Conservation (phyloP, 2,797 vertebrate species). For the Thamnophis elegans region DNA sequence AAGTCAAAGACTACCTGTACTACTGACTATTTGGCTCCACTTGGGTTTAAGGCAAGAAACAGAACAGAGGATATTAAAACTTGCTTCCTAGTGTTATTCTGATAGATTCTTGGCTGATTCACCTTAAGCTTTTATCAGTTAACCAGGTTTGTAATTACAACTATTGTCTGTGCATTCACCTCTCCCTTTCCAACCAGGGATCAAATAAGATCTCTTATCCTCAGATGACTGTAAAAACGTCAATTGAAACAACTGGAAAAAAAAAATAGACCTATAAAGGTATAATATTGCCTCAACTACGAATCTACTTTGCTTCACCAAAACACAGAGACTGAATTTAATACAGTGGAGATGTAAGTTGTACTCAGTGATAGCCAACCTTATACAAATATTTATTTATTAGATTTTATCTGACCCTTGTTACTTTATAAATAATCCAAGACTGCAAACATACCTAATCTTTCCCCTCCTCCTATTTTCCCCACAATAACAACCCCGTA, state of each 20-base stretch:
- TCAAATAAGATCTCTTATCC: neutral
- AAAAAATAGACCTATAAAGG: neutral
- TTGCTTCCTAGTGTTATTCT: neutral
- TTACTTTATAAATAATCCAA: neutral
- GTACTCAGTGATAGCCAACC: neutral
- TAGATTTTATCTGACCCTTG: neutral
- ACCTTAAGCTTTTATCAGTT: neutral
- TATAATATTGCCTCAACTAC: neutral
- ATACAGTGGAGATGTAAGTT: neutral
- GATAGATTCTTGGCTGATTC: neutral
- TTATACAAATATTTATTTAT: neutral
- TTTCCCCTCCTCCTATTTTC: neutral
- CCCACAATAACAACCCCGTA: neutral
- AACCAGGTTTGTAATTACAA: neutral
- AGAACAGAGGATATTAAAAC: neutral
- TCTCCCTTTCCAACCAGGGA: neutral
- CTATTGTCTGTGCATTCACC: neutral
- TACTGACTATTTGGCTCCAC: too few relatives aligned
- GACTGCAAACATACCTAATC: neutral
- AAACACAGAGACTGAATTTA: neutral
- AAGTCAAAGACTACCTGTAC: neutral
- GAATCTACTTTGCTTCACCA: neutral
- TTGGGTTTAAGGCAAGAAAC: neutral
- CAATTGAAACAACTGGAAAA: neutral
- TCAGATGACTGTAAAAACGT: neutral